Conservation (phyloP, 23 tunicate genomes). For the Trididemnum nubilum region DNA sequence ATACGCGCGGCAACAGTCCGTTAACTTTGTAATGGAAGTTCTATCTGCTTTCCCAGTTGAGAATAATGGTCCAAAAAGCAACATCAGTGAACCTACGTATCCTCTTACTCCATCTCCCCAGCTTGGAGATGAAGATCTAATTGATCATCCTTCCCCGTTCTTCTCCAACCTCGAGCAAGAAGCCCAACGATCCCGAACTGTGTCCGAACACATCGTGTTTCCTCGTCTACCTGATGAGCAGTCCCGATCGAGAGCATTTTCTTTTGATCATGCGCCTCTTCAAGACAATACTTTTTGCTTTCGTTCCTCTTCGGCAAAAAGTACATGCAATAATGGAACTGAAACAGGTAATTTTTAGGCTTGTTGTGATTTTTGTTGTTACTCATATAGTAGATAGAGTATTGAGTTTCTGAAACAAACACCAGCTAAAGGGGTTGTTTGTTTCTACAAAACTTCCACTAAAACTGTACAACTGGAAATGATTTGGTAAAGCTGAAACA, state of each 20-base stretch:
- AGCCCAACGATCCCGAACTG: neutral
- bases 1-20: constrained; percentile 40
- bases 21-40: constrained; percentile 50
- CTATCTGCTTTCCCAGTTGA: constrained; percentile 14
- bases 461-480: too few species aligned
- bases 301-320: neutral
- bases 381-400: too few species aligned
- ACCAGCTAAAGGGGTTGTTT: too few species aligned
- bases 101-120: constrained; percentile 37
- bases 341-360: too few species aligned
- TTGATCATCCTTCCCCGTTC: neutral
- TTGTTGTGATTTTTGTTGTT: too few species aligned
- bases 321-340: too few species aligned
- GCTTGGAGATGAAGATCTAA: neutral
- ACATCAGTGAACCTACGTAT: neutral
- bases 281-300: neutral
- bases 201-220: neutral
- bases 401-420: too few species aligned
- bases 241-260: constrained; percentile 28
- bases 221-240: neutral
- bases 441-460: too few species aligned
- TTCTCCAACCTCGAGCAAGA: neutral
- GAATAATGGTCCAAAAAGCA: too few species aligned
- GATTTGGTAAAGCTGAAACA: too few species aligned
- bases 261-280: constrained; percentile 6